phyloP scores from a whole-genome alignment of 2,797 vertebrate species.

The Denticeps clupeoides region DNA sequence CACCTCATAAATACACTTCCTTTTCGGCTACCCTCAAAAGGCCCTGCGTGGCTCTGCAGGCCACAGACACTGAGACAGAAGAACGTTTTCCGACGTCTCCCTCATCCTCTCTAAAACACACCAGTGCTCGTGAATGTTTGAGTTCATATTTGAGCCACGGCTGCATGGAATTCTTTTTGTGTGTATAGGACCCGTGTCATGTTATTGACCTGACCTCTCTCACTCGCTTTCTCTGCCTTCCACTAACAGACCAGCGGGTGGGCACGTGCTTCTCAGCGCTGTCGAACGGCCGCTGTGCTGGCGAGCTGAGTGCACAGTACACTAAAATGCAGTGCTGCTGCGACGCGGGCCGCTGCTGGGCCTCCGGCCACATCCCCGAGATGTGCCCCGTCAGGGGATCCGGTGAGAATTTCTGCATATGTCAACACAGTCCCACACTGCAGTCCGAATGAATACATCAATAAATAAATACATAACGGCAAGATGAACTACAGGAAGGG shows the following conservation, averaged over 20 bases:
- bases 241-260: constrained; percentile 75
- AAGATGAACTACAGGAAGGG: no score
- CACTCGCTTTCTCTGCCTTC: background rate
- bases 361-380: constrained; percentile 75
- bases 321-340: constrained; percentile 93
- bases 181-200: constrained; percentile 1
- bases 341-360: constrained; percentile 90
- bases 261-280: constrained; percentile 84
- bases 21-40: constrained; percentile 19
- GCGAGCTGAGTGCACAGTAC: constrained; percentile 75
- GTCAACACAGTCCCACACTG: background rate
- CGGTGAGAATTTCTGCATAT: constrained; percentile 55
- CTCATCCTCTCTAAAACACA: no score
- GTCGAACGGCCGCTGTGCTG: constrained; percentile 80
- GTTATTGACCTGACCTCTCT: constrained; percentile 15
- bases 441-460: background rate
- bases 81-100: no score
- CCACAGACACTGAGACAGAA: background rate
- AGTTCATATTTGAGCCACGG: no score
- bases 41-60: background rate
- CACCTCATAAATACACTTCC: constrained; percentile 45
- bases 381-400: constrained; percentile 90
- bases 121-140: no score
- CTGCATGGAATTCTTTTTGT: no score
- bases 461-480: no score